Conservation (phyloP, 2,113 vertebrate species). For the Cyprinus carpio region DNA sequence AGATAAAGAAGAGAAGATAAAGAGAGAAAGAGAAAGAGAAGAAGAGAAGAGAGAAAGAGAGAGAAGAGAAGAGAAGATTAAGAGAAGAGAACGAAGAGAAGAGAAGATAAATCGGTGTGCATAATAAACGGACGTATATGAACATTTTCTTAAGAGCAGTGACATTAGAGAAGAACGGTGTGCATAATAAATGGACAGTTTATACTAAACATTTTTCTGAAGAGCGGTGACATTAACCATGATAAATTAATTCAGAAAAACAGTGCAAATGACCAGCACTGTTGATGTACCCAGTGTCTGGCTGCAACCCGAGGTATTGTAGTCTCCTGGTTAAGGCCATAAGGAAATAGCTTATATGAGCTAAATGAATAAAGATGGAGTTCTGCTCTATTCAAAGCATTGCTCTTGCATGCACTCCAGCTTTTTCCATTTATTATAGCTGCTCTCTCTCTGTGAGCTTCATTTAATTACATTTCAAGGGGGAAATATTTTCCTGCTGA, state of each 20-base stretch:
- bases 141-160: too few species aligned
- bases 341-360: slow-evolving; percentile 31
- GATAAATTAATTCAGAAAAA: background rate
- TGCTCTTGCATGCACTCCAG: slow-evolving; percentile 23
- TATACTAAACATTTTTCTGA: background rate
- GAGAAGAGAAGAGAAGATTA: background rate
- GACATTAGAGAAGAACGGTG: background rate
- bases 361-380: slow-evolving; percentile 38
- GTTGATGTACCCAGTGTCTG: background rate
- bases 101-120: too few species aligned
- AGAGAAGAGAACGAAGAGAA: background rate
- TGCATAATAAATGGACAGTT: background rate
- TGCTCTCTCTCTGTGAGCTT: slow-evolving; percentile 59
- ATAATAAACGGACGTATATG: too few species aligned
- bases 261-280: background rate
- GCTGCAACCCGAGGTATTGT: background rate
- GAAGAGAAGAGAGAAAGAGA: background rate
- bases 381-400: slow-evolving; percentile 14
- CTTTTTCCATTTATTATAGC: slow-evolving; percentile 62
- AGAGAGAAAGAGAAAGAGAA: background rate
- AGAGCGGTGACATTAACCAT: background rate
- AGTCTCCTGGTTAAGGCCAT: background rate
- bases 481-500: slow-evolving; percentile 73
- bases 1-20: too few species aligned
- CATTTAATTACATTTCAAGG: slow-evolving; percentile 63